phyloP scores from a whole-genome alignment of 2,888 invertebrate genomes.

The Julus scanicus region DNA sequence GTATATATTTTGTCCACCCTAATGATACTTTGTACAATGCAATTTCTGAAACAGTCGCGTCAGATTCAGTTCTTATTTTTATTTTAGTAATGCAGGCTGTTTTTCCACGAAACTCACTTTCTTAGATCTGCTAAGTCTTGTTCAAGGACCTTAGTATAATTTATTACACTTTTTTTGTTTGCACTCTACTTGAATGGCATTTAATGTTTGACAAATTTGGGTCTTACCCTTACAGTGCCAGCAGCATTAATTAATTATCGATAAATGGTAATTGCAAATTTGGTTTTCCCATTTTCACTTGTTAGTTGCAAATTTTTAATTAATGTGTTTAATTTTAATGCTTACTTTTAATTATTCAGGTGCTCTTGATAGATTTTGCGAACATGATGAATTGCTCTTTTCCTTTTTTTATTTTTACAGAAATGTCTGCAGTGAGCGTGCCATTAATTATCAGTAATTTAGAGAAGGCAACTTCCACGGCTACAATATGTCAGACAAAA shows the following conservation, averaged over 20 bases:
- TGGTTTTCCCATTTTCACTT: neutral
- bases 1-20: too few relatives aligned
- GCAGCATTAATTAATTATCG: neutral
- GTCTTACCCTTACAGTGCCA: neutral
- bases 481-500: conserved; percentile 67
- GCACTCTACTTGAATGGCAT: neutral
- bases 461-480: neutral
- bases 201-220: neutral
- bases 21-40: too few relatives aligned
- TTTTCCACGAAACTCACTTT: neutral
- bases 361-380: neutral
- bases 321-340: conserved; percentile 22
- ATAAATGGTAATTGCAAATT: conserved; percentile 7
- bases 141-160: neutral
- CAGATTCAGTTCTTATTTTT: neutral
- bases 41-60: too few relatives aligned
- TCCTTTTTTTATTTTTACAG: conserved; percentile 27
- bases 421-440: conserved; percentile 30
- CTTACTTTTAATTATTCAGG: neutral
- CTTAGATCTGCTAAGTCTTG: neutral
- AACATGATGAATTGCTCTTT: neutral
- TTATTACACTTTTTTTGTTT: neutral
- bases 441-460: conserved; percentile 20
- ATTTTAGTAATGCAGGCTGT: neutral
- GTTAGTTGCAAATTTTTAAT: conserved; percentile 33